Conservation (phyloP, 2,113 vertebrate species). For the Orthonyx spaldingii region DNA sequence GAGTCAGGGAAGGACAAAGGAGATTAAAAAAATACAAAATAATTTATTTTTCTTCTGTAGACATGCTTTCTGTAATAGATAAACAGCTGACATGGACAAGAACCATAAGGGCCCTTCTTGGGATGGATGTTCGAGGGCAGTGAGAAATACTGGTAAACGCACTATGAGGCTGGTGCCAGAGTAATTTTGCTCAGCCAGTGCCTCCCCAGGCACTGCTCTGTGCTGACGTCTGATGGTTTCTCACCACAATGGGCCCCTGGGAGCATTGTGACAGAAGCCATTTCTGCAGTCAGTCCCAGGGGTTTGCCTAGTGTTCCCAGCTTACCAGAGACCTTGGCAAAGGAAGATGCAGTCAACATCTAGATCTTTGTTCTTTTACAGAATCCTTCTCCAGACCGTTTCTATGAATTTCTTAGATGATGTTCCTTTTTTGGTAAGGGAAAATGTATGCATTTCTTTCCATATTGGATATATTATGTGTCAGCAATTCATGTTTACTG, state of each 20-base stretch:
- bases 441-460: not conserved
- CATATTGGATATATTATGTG: not conserved
- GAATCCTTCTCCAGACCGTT: not conserved
- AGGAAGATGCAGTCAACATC: not conserved
- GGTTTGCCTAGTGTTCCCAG: not conserved
- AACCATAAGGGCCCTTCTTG: not conserved
- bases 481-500: not conserved
- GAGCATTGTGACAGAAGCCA: not conserved
- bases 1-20: not conserved
- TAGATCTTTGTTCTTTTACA: not conserved
- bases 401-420: not conserved
- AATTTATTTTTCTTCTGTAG: not conserved
- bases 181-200: rapidly evolving
- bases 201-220: too few relatives aligned
- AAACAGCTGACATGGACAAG: not conserved
- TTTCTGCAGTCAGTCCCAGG: not conserved
- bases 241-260: not conserved
- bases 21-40: rapidly evolving
- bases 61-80: not conserved
- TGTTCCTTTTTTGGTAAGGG: not conserved
- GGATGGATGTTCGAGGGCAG: not conserved
- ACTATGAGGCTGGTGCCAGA: not conserved
- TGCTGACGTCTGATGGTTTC: not conserved
- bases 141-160: not conserved
- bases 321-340: not conserved